Evolutionary conservation across 2,888 invertebrate genomes (phyloP).

Genomic region (Drosophila colorata): DNA sequence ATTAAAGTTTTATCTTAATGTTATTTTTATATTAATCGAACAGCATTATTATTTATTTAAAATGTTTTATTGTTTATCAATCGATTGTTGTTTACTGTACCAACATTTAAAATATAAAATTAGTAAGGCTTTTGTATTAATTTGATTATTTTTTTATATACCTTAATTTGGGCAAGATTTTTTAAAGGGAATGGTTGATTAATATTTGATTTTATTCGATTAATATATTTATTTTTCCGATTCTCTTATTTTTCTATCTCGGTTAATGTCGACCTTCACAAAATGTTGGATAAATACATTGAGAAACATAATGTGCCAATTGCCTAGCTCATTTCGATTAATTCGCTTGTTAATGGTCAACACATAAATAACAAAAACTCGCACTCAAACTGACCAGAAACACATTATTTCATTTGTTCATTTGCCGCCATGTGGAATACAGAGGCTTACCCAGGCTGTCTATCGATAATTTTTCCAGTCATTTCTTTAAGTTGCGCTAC

Average conservation of each 20-base stretch:
- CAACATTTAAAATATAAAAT: too few species aligned
- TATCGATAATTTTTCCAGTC: slow-evolving; percentile 28
- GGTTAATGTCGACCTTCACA: neutral
- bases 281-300: neutral
- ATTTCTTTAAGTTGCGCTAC: slow-evolving; percentile 56
- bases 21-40: too few species aligned
- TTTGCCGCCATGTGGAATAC: slow-evolving; percentile 34
- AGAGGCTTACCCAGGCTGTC: slow-evolving; percentile 16
- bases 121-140: too few species aligned
- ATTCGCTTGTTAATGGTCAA: slow-evolving; percentile 36
- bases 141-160: too few species aligned
- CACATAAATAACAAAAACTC: slow-evolving; percentile 43
- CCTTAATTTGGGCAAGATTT: too few species aligned
- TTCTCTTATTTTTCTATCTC: too few species aligned
- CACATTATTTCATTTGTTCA: slow-evolving; percentile 11
- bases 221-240: slow-evolving; percentile 1
- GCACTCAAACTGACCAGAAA: slow-evolving; percentile 3
- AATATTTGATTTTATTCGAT: too few species aligned
- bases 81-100: too few species aligned
- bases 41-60: too few species aligned
- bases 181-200: too few species aligned
- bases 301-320: slow-evolving; percentile 27
- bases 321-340: slow-evolving; percentile 40
- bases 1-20: too few species aligned
- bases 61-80: too few species aligned